Evolutionary conservation across 2,113 vertebrate genomes (phyloP).

Genomic region (Uria lomvia): DNA sequence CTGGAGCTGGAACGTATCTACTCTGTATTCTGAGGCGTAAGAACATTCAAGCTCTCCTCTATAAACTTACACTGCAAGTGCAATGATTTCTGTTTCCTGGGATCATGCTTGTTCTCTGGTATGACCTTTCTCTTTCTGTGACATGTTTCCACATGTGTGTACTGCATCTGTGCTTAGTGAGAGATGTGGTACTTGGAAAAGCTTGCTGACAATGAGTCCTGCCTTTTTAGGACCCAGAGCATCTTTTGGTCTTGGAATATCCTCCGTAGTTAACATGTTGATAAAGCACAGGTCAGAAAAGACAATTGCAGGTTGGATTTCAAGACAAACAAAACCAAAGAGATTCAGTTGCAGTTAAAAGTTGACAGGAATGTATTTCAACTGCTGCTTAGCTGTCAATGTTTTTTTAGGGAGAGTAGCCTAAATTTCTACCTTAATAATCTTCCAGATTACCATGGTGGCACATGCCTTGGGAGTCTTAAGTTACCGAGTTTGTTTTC

Average conservation of each 20-base stretch:
- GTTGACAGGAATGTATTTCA: neutral
- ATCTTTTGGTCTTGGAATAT: neutral
- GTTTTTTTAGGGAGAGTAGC: neutral
- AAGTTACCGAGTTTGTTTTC: neutral
- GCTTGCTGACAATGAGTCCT: neutral
- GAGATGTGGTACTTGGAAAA: neutral
- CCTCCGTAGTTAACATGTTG: neutral
- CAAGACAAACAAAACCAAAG: neutral
- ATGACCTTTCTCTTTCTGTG: neutral
- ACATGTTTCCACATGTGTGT: neutral
- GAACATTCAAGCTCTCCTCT: neutral
- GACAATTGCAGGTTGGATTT: neutral
- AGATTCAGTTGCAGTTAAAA: neutral
- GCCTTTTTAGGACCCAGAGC: neutral
- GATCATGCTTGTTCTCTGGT: neutral
- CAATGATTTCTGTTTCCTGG: neutral
- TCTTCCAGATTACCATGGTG: neutral
- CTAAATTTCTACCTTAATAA: neutral
- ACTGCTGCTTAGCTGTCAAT: neutral
- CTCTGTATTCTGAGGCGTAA: neutral
- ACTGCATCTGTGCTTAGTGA: neutral
- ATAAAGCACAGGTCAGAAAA: neutral
- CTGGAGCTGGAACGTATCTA: neutral
- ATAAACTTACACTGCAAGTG: neutral
- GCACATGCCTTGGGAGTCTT: neutral